Evolutionary conservation across 2,888 invertebrate species (phyloP).

Genomic region (Phortica okadai): DNA sequence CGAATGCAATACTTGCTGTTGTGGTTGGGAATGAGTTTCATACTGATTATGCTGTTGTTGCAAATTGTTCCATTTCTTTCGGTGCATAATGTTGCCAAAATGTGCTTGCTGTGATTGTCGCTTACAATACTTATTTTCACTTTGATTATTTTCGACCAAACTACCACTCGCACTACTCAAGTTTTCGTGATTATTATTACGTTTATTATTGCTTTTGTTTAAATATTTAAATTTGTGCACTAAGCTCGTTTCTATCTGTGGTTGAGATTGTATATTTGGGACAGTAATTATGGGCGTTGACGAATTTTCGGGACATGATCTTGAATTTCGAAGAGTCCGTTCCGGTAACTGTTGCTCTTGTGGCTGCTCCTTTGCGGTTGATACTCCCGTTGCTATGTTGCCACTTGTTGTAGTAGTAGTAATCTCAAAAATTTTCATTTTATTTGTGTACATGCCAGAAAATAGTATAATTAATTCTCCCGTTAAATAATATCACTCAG

Average conservation of each 20-base stretch:
- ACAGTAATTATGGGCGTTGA: slow-evolving; percentile 43
- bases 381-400: slow-evolving; percentile 18
- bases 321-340: slow-evolving; percentile 48
- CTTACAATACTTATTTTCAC: slow-evolving; percentile 31
- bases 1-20: slow-evolving; percentile 35
- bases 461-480: no score
- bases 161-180: slow-evolving; percentile 28
- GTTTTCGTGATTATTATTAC: slow-evolving; percentile 44
- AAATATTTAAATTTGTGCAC: slow-evolving; percentile 41
- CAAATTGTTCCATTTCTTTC: slow-evolving; percentile 44
- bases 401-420: slow-evolving; percentile 47
- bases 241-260: slow-evolving; percentile 39
- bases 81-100: slow-evolving; percentile 37
- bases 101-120: slow-evolving; percentile 43
- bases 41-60: slow-evolving; percentile 38
- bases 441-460: no score
- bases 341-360: slow-evolving; percentile 44
- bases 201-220: slow-evolving; percentile 45
- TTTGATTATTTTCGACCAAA: slow-evolving; percentile 29
- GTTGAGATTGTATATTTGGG: slow-evolving; percentile 48
- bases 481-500: no score
- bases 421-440: slow-evolving; percentile 64
- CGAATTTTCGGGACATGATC: background rate
- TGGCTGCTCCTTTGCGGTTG: slow-evolving; percentile 31
- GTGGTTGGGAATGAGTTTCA: slow-evolving; percentile 42